Percentiles rank a stretch among this genome's conserved stretches.
Conservation (phyloP, 1,140 invertebrate genomes). For the Acarapis woodi region DNA sequence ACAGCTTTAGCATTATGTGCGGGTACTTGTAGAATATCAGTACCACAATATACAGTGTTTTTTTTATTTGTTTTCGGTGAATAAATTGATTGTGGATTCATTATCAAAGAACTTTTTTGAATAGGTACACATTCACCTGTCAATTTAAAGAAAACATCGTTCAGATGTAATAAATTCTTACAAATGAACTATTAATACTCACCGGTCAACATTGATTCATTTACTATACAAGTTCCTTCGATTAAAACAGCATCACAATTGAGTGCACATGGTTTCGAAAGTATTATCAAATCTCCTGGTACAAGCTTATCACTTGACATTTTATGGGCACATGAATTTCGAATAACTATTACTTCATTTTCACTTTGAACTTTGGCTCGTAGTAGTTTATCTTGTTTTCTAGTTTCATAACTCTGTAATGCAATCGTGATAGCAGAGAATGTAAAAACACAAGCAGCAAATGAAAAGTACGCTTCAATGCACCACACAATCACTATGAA, state of each 20-base stretch:
- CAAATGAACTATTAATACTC: too few species aligned
- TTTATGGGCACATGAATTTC: conserved; percentile 9
- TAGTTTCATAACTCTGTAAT: conserved; percentile 17
- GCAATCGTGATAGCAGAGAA: conserved; percentile 17
- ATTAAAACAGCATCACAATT: conserved; percentile 67
- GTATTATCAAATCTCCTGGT: conserved; percentile 68
- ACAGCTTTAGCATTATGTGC: conserved; percentile 20
- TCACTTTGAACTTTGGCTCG: conserved; percentile 12
- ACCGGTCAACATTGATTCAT: conserved; percentile 88
- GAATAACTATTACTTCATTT: conserved; percentile 12
- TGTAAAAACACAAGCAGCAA: conserved; percentile 16
- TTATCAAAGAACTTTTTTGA: conserved; percentile 26
- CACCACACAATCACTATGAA: conserved; percentile 19
- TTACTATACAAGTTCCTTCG: conserved; percentile 58
- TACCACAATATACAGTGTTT: conserved; percentile 76
- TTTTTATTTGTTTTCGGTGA: conserved; percentile 34
- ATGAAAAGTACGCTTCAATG: conserved; percentile 17
- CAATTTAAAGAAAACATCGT: too few species aligned
- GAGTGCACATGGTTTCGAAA: conserved; percentile 38
- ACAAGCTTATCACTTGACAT: conserved; percentile 12
- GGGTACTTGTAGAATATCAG: conserved; percentile 69
- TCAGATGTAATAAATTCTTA: conserved; percentile 15
- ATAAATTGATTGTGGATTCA: conserved; percentile 15
- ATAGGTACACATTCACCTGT: conserved; percentile 29
- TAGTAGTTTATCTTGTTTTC: conserved; percentile 14